Conservation (phyloP, 2,888 invertebrate genomes). For the Leptinotarsa peninsularis region DNA sequence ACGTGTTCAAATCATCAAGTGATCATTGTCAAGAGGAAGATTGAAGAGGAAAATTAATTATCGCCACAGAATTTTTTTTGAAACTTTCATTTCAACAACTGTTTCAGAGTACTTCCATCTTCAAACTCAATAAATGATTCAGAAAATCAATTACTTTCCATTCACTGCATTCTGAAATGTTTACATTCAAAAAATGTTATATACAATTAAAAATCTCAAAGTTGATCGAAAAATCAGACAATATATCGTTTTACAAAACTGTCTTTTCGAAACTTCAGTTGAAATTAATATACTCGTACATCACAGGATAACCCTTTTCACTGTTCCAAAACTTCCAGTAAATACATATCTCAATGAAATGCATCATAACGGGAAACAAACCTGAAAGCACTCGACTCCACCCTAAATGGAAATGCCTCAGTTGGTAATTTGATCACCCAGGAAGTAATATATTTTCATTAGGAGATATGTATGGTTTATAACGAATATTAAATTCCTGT, state of each 20-base stretch:
- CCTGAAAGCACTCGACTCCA: constrained; percentile 3
- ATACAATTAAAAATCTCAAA: no score
- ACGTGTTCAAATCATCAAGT: no score
- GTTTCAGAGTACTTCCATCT: no score
- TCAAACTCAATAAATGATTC: no score
- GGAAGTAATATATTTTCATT: constrained; percentile 24
- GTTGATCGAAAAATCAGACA: no score
- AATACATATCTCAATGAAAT: constrained; percentile 3
- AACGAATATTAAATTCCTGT: constrained; percentile 23
- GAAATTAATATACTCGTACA: background rate
- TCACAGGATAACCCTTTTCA: background rate
- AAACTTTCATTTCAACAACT: no score
- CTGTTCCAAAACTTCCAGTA: background rate
- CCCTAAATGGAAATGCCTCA: constrained; percentile 19
- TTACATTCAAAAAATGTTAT: no score
- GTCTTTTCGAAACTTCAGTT: background rate
- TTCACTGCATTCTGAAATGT: no score
- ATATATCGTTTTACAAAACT: background rate
- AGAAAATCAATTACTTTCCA: no score
- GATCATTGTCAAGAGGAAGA: no score
- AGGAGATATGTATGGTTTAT: constrained; percentile 20
- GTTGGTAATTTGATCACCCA: constrained; percentile 7
- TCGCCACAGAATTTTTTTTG: no score
- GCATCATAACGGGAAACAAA: constrained; percentile 4
- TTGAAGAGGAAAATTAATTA: no score